phyloP scores from a whole-genome alignment of 2,888 invertebrate genomes.

The Papilio demoleus region DNA sequence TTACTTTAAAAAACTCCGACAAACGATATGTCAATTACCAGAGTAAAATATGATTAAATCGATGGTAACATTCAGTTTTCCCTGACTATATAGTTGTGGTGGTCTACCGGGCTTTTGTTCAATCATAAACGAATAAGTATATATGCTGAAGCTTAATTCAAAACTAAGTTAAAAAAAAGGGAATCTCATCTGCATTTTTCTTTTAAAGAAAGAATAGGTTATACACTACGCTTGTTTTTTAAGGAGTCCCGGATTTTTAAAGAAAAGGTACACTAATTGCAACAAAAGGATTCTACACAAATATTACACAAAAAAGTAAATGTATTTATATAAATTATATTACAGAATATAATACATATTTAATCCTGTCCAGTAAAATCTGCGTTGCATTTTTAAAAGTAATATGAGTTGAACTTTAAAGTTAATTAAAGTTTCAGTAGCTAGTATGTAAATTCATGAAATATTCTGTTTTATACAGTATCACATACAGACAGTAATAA shows the following conservation, averaged over 20 bases:
- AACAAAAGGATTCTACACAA: no score
- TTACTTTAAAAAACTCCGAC: background rate
- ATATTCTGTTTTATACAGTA: no score
- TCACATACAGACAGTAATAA: no score
- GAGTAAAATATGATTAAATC: background rate
- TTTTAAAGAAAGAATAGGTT: background rate
- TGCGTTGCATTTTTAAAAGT: no score
- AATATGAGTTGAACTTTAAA: no score
- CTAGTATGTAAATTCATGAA: no score
- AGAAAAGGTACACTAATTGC: no score
- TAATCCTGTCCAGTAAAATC: no score
- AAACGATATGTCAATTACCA: background rate
- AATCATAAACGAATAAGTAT: background rate
- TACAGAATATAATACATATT: no score
- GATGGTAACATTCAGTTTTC: background rate
- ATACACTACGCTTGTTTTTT: background rate
- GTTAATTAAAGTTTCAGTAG: no score
- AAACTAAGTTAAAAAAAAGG: background rate
- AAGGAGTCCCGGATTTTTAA: background rate
- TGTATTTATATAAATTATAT: no score
- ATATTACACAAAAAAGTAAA: background rate
- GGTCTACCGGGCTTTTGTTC: no score
- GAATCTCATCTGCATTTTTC: background rate
- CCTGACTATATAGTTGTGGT: background rate
- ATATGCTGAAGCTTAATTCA: background rate